Conservation (phyloP, 2,797 vertebrate genomes). For the Linurgus olivaceus region DNA sequence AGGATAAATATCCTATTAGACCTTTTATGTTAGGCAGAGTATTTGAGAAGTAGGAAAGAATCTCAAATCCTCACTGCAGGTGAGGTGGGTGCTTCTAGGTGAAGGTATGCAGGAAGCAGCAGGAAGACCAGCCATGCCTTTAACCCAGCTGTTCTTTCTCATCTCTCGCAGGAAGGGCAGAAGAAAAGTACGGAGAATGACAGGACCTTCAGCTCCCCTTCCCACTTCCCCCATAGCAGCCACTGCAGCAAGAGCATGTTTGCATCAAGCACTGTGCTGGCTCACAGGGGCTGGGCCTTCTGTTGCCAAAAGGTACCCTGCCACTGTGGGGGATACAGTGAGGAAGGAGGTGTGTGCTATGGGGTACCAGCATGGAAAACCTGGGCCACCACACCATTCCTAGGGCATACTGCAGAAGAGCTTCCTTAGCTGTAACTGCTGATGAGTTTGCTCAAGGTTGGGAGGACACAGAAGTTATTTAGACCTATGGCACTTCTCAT, state of each 20-base stretch:
- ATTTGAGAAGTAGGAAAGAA: not conserved
- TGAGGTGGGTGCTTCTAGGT: not conserved
- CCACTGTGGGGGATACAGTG: rapidly evolving
- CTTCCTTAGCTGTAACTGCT: not conserved
- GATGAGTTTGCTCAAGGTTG: not conserved
- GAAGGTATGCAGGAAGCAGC: too few species aligned
- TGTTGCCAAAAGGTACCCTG: rapidly evolving
- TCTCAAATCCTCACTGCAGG: not conserved
- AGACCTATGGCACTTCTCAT: not conserved
- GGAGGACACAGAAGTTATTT: not conserved
- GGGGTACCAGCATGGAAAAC: rapidly evolving
- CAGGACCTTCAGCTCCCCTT: not conserved
- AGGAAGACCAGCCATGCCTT: not conserved
- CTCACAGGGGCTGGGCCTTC: not conserved
- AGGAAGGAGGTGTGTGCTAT: rapidly evolving
- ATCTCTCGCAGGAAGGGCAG: not conserved
- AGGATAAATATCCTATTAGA: not conserved
- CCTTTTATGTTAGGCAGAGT: not conserved
- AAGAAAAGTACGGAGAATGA: rapidly evolving
- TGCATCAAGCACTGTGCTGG: not conserved
- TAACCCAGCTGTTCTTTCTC: not conserved
- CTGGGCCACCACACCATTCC: not conserved
- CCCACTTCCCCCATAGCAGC: not conserved
- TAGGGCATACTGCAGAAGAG: not conserved
- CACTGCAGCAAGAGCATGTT: not conserved